Base-by-base conservation (phyloP, 2,888 invertebrate species). In the Synanthedon andrenaeformis region DNA sequence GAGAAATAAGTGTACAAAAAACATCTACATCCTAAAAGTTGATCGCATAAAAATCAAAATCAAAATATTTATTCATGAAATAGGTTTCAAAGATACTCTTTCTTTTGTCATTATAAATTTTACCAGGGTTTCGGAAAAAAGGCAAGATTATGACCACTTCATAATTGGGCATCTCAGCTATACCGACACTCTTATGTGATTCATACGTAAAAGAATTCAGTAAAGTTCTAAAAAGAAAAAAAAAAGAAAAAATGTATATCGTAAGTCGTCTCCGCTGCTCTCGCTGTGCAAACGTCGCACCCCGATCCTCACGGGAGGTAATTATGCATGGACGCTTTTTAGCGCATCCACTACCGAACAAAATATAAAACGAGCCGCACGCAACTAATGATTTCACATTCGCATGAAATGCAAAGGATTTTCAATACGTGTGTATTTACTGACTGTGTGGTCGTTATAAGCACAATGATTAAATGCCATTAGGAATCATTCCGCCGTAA, bases 321-420 rank as follows among this genome's bases (percentile, higher is more conserved):
- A 86, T 86, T 87, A 87, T 86, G 85, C 83, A 84, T 81, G 80
- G 82, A 65, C 79, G 82, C 82, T 84, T 85, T 86, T 87, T 87
- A 84, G 80, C 83, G 80, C 77, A 56, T 79, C 72, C 79, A 74
- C 74, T 76, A 70, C 64, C 77, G 77, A 81, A 82, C 82, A 84
- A 82, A 84, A 83, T 79, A 82, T 83, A 82, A 80, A 82, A 82
- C 71, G 73, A 63, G 69, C 75, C 75, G 64, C 78, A 79, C 75
- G 64, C 78, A 79, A 81, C 76, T 83, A 80, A 83, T 84, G 75
- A 84, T 80, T 79, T 74, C 67, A 65, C 69, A 66, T 65, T 62
- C 60, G 63, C 58, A 53, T 52, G 52, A n/a, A 28, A 23, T 23
- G 12, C 49, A 49, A 12, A 12, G 23, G 19, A 55, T 53, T 23